Evolutionary conservation across 30 jellyfish, hydroid and myxozoan genomes (phyloP).

Genomic region (Aurelia aurita complex sp. Pacific): DNA sequence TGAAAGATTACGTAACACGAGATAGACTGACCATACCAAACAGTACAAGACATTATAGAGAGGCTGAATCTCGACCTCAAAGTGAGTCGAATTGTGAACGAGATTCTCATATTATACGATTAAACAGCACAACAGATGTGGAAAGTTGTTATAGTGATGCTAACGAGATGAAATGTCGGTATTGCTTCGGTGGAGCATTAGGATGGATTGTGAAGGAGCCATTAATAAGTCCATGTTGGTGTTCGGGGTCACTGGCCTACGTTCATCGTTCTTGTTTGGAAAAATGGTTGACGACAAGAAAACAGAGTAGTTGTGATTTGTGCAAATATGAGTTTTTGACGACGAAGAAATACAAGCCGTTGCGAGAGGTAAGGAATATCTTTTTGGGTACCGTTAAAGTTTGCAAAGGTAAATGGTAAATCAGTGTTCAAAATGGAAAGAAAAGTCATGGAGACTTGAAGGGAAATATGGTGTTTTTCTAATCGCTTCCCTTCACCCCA

Average conservation of each 20-base stretch:
- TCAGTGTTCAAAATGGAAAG: no score
- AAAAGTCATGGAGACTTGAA: no score
- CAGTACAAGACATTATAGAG: background rate
- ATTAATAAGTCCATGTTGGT: slow-evolving; percentile 81
- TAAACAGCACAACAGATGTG: slow-evolving; percentile 25
- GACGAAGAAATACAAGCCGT: slow-evolving; percentile 45
- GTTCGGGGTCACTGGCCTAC: slow-evolving; percentile 76
- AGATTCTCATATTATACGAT: slow-evolving; percentile 25
- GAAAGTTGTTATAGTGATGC: slow-evolving; percentile 49
- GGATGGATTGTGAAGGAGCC: slow-evolving; percentile 71
- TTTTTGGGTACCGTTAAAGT: no score
- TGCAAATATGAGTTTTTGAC: slow-evolving; percentile 74
- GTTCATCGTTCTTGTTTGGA: slow-evolving; percentile 88
- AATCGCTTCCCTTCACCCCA: no score
- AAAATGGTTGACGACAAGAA: slow-evolving; percentile 80
- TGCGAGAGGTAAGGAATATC: slow-evolving; percentile 61
- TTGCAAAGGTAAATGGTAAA: no score
- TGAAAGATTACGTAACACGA: background rate
- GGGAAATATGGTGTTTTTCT: no score
- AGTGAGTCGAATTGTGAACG: slow-evolving; percentile 40
- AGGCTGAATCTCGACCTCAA: slow-evolving; percentile 1
- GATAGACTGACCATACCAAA: background rate
- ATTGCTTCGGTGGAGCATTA: slow-evolving; percentile 74
- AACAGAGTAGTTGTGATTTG: slow-evolving; percentile 69
- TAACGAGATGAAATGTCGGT: slow-evolving; percentile 68